These are phyloP conservation scores for Microtus pennsylvanicus DNA, from an alignment of 2,113 vertebrate genomes.

Conservation along the genomic window DNA sequence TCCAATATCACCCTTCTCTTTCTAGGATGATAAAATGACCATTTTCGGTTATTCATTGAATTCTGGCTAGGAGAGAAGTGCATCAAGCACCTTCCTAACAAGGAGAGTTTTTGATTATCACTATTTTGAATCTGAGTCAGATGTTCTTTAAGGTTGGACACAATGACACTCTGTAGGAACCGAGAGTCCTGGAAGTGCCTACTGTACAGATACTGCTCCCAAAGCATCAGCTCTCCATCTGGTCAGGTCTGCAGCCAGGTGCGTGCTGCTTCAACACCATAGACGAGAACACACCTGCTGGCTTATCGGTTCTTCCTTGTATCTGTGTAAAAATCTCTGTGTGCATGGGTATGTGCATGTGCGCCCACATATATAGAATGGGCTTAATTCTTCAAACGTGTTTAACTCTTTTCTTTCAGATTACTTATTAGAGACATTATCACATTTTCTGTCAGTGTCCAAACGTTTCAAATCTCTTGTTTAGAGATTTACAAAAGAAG, in stretches of 20 bases:
- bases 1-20: background rate
- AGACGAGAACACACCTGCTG: background rate
- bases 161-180: no score
- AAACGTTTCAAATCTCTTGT: constrained; percentile 46
- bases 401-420: constrained; percentile 33
- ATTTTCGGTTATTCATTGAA: background rate
- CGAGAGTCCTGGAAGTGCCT: background rate
- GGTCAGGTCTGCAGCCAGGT: background rate
- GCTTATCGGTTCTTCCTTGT: background rate
- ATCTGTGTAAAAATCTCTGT: background rate
- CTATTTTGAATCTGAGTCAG: background rate
- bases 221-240: background rate
- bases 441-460: constrained; percentile 27
- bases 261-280: background rate
- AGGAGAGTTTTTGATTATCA: background rate
- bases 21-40: background rate
- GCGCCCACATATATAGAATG: background rate
- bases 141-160: background rate
- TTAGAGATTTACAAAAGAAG: background rate
- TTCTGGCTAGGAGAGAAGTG: background rate
- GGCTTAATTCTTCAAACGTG: background rate
- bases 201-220: background rate
- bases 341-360: no score
- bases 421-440: constrained; percentile 32
- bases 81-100: background rate